Evolutionary conservation across 2,888 invertebrate genomes (phyloP).

Genomic region (Amphipyra berbera): DNA sequence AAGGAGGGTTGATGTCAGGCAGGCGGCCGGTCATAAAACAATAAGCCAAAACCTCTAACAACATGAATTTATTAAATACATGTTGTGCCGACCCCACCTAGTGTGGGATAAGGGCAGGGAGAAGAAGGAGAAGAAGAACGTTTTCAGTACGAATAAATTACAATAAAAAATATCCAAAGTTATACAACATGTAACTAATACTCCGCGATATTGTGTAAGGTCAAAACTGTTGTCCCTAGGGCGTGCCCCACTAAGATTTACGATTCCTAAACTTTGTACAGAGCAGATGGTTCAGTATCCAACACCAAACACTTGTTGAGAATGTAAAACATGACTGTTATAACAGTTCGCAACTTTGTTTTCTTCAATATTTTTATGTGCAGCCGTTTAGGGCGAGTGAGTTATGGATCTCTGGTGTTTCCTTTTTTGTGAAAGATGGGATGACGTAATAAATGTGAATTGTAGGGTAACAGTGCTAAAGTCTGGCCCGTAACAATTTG

Average conservation of each 20-base stretch:
- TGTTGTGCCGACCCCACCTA: no score
- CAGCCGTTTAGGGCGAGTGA: constrained; percentile 42
- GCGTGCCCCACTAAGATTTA: constrained; percentile 61
- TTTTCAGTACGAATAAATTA: no score
- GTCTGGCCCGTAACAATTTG: no score
- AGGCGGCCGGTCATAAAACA: no score
- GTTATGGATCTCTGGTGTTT: constrained; percentile 45
- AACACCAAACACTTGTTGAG: constrained; percentile 58
- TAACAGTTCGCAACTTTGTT: constrained; percentile 52
- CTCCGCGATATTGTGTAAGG: constrained; percentile 56
- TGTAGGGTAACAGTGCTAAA: neutral
- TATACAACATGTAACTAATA: constrained; percentile 52
- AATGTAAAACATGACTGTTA: constrained; percentile 61
- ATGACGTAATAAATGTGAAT: neutral
- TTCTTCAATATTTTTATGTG: constrained; percentile 52
- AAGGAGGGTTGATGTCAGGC: no score
- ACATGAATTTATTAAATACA: no score
- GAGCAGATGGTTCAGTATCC: constrained; percentile 58
- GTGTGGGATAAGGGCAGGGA: no score
- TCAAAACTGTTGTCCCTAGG: constrained; percentile 57
- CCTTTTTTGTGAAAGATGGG: constrained; percentile 17
- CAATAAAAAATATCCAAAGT: constrained; percentile 12
- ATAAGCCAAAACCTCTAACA: no score
- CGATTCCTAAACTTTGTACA: constrained; percentile 55
- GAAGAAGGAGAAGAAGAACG: no score